Conservation (phyloP, 2,113 vertebrate genomes). For the Anas platyrhynchos region DNA sequence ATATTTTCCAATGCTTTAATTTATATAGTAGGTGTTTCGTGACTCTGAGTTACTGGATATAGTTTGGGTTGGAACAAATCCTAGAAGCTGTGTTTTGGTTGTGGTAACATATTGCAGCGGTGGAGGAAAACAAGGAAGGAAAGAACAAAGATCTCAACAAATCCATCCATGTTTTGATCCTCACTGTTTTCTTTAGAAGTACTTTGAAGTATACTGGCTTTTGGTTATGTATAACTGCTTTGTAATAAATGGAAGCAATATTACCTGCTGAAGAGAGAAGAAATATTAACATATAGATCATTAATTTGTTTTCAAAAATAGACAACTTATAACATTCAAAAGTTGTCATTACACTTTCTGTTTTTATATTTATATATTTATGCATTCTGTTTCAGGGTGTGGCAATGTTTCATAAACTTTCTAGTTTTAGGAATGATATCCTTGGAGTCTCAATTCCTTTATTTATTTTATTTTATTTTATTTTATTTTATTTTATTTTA, state of each 20-base stretch:
- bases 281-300: not conserved
- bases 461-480: too few species aligned
- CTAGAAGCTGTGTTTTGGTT: not conserved
- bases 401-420: not conserved
- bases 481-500: too few species aligned
- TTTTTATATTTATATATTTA: not conserved
- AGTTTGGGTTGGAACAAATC: conserved; percentile 22
- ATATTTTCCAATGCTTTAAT: conserved; percentile 20
- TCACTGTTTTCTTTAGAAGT: not conserved
- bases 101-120: not conserved
- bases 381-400: not conserved
- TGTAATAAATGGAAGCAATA: not conserved
- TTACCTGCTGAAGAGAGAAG: not conserved
- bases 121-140: not conserved
- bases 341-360: not conserved
- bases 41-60: not conserved
- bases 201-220: not conserved
- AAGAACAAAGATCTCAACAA: not conserved
- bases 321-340: not conserved
- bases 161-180: not conserved
- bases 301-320: not conserved
- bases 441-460: not conserved
- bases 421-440: not conserved
- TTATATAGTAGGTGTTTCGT: not conserved
- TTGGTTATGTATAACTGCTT: not conserved